Percentiles rank a stretch among this genome's conserved stretches.
These are phyloP conservation scores for Proales similis DNA, from an alignment of 1,140 invertebrate species.

Conservation along the genomic window DNA sequence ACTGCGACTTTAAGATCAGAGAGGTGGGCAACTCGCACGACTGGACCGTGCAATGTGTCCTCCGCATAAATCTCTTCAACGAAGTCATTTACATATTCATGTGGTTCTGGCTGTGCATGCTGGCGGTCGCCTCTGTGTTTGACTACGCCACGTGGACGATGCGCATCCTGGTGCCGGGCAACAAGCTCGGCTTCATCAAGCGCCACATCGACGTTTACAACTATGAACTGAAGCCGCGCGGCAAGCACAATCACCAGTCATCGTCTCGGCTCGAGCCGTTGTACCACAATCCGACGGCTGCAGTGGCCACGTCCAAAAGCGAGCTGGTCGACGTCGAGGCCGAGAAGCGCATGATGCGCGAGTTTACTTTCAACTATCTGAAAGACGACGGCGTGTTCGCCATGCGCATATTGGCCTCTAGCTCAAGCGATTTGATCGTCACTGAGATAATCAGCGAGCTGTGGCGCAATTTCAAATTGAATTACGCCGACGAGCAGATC, in stretches of 20 bases:
- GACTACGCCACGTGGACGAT: constrained; percentile 31
- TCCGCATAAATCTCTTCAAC: constrained; percentile 37
- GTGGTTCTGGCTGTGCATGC: constrained; percentile 38
- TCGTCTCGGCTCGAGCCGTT: no score
- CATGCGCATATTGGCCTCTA: constrained; percentile 19
- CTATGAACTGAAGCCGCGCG: constrained; percentile 1
- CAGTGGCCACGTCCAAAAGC: background rate
- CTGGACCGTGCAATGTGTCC: constrained; percentile 36
- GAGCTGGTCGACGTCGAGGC: constrained; percentile 16
- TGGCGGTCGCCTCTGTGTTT: constrained; percentile 6
- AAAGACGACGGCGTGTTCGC: constrained; percentile 35
- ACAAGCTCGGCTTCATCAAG: constrained; percentile 23
- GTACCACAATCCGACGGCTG: background rate
- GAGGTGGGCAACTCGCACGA: constrained; percentile 33
- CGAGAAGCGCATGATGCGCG: constrained; percentile 10
- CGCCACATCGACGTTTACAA: constrained; percentile 25
- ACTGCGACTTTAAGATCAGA: constrained; percentile 43
- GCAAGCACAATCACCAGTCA: background rate
- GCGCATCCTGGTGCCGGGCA: constrained; percentile 6
- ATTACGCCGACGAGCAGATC: constrained; percentile 1
- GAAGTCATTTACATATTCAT: constrained; percentile 35
- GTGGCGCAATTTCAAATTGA: constrained; percentile 32
- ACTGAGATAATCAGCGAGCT: constrained; percentile 36
- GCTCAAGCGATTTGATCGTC: constrained; percentile 26
- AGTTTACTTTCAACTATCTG: constrained; percentile 34